Evolutionary conservation across 2,113 vertebrate genomes (phyloP), one percentile per base, ranked within the genome.

Genomic region (Crotalus helleri): DNA sequence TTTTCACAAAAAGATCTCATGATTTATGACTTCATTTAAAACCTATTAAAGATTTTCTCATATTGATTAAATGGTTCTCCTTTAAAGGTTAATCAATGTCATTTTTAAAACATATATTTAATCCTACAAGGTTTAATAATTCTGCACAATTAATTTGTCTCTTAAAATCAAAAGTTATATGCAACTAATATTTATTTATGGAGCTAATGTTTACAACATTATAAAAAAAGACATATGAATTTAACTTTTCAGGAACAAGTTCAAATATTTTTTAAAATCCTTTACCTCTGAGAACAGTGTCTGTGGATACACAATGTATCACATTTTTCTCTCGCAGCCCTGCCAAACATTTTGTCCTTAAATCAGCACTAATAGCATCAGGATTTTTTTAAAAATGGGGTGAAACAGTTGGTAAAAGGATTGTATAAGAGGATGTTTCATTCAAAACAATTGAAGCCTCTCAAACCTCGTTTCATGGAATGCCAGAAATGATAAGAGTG

Each of bases 11-110:
- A 95, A 96, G 94, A 92, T 81, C 93, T 90, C 53, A 87, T 97
- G 97, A 97, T 97, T 97, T 97, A 97, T 97, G 97, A 96, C 94
- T 97, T 96, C 96, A 96, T 97, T 97, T 97, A 97, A 97, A 97
- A 96, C 94, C 93, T 96, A 97, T 97, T 97, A 97, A 96, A 97
- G 94, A 95, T 96, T 95, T 97, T 95, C 95, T 97, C 94, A 94
- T 94, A 96, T 96, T 97, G 96, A 97, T 97, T 97, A 96, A 97
- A 96, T 97, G 91, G 95, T 94, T 95, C 94, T 92, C 96, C 95
- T 97, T 96, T 97, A 97, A 97, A 96, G 96, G 94, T 97, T 97
- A 95, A 96, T 97, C 95, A 96, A 90, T 95, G 92, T 96, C 94
- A 96, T 95, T 97, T 95, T 54, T 33, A 33, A 97, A 94, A 93